A percentile compares a stretch with the other conserved stretches of the same genome.
phyloP scores from a whole-genome alignment of 1,140 invertebrate species.

The Drosophila lacteicornis region DNA sequence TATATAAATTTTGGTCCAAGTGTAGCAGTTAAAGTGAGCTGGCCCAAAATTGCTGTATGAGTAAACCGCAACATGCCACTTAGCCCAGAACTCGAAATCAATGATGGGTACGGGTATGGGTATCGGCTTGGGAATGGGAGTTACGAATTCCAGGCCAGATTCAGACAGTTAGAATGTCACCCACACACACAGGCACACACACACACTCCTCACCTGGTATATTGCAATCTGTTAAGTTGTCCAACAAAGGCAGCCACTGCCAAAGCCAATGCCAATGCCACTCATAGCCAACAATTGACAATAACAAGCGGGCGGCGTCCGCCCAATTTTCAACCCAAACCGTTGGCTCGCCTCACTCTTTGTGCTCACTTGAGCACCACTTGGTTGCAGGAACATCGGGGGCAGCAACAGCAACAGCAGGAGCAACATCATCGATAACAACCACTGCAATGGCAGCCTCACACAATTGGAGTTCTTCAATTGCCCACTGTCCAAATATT shows the following conservation, averaged over 20 bases:
- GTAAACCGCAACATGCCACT: slow-evolving; percentile 70
- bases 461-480: slow-evolving; percentile 74
- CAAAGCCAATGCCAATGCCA: slow-evolving; percentile 40
- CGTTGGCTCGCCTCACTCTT: slow-evolving; percentile 44
- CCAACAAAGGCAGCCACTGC: slow-evolving; percentile 31
- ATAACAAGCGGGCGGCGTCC: slow-evolving; percentile 74
- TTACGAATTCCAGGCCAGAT: slow-evolving; percentile 61
- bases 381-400: slow-evolving; percentile 36
- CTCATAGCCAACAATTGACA: slow-evolving; percentile 77
- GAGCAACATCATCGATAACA: slow-evolving; percentile 52
- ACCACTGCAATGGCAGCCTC: slow-evolving; percentile 47
- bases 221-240: slow-evolving; percentile 63
- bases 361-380: slow-evolving; percentile 38
- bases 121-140: slow-evolving; percentile 15
- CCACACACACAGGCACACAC: slow-evolving; percentile 46
- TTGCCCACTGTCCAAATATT: slow-evolving; percentile 76
- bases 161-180: slow-evolving; percentile 72
- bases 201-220: slow-evolving; percentile 23
- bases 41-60: slow-evolving; percentile 60
- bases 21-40: slow-evolving; percentile 51
- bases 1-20: neutral
- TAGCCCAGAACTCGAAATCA: slow-evolving; percentile 62
- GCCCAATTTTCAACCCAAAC: slow-evolving; percentile 74
- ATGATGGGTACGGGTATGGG: slow-evolving; percentile 26
- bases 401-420: slow-evolving; percentile 27